A percentile compares a stretch with the other conserved stretches of the same genome.
Evolutionary conservation across 53 echinoderm and acorn worm species (phyloP).

Genomic region (Echinometra lucunter): DNA sequence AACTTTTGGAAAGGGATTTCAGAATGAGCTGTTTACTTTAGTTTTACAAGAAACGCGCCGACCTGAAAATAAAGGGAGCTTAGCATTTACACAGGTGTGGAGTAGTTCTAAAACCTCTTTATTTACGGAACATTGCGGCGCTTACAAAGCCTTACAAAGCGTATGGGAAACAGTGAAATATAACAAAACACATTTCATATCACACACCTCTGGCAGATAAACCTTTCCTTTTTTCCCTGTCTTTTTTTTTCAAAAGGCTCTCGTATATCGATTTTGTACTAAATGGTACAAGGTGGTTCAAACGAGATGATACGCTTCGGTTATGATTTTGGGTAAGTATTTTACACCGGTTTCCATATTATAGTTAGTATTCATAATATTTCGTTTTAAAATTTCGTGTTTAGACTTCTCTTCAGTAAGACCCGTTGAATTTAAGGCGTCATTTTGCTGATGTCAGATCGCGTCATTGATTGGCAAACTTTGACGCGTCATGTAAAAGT

Average conservation of each 20-base stretch:
- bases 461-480: no score
- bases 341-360: no score
- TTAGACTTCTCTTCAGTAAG: no score
- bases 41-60: conserved; percentile 57
- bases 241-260: background rate
- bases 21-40: conserved; percentile 67
- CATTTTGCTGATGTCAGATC: no score
- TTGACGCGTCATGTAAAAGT: no score
- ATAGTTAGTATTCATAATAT: no score
- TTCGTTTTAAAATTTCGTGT: no score
- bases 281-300: conserved; percentile 18
- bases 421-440: no score
- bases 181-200: conserved; percentile 64
- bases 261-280: conserved; percentile 2
- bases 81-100: conserved; percentile 68
- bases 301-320: background rate
- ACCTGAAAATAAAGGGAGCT: conserved; percentile 49
- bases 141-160: conserved; percentile 38
- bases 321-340: no score
- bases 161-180: conserved; percentile 45
- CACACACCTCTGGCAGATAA: conserved; percentile 54
- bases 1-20: conserved; percentile 61
- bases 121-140: conserved; percentile 60
- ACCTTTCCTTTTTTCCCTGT: background rate
- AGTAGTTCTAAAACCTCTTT: conserved; percentile 46